Percentiles rank a stretch among this genome's conserved stretches.
phyloP scores from a whole-genome alignment of 2,888 invertebrate genomes.

The Hermaeophaga mercurialis region DNA sequence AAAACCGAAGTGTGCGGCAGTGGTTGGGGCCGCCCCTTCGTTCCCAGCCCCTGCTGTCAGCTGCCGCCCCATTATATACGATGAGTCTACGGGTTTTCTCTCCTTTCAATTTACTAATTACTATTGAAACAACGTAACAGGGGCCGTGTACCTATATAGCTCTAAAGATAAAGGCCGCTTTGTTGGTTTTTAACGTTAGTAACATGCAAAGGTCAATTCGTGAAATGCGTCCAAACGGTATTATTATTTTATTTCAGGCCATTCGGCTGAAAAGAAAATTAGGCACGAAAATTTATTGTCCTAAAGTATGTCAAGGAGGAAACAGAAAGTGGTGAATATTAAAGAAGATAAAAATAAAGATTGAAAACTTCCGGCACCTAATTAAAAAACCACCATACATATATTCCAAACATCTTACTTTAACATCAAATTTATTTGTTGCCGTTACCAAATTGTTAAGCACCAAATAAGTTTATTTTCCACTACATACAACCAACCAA shows the following conservation, averaged over 20 bases:
- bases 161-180: conserved; percentile 30
- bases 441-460: not conserved
- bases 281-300: too few relatives aligned
- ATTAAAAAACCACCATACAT: too few relatives aligned
- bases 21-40: conserved; percentile 35
- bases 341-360: too few relatives aligned
- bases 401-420: too few relatives aligned
- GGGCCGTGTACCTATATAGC: conserved; percentile 25
- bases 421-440: not conserved
- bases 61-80: conserved; percentile 50
- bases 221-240: conserved; percentile 12
- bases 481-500: conserved; percentile 3
- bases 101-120: conserved; percentile 42
- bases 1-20: too few relatives aligned
- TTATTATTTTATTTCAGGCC: too few relatives aligned
- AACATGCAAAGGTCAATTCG: conserved; percentile 29
- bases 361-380: too few relatives aligned
- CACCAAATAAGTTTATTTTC: conserved; percentile 11
- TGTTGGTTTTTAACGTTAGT: conserved; percentile 24
- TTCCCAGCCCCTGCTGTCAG: conserved; percentile 41
- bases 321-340: too few relatives aligned
- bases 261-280: too few relatives aligned
- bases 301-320: too few relatives aligned
- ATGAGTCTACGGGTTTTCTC: conserved; percentile 48
- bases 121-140: conserved; percentile 37